phyloP scores from a whole-genome alignment of 2,888 invertebrate species.

The Cryptops parisi region DNA sequence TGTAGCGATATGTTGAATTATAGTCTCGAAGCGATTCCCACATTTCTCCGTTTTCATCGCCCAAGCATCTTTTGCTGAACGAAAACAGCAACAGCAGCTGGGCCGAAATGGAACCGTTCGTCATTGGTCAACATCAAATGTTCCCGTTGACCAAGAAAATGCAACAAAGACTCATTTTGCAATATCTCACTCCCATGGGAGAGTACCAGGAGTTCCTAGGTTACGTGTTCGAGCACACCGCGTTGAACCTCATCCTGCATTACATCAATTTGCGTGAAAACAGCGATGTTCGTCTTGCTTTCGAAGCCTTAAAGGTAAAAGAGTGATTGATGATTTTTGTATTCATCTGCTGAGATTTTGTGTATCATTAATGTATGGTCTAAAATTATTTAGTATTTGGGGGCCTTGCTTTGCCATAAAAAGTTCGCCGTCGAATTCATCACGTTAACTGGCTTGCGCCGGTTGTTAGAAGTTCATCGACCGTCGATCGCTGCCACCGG shows the following conservation, averaged over 20 bases:
- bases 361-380: neutral
- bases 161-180: conserved; percentile 78
- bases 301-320: conserved; percentile 66
- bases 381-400: conserved; percentile 60
- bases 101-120: conserved; percentile 76
- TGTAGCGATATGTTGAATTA: neutral
- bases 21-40: neutral
- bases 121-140: conserved; percentile 78
- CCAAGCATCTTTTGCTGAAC: conserved; percentile 6
- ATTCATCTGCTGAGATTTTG: neutral
- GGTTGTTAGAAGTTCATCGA: conserved; percentile 72
- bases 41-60: conserved; percentile 6
- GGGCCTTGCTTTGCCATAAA: conserved; percentile 90
- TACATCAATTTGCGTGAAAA: conserved; percentile 81
- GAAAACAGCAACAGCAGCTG: conserved; percentile 75
- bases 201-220: conserved; percentile 94
- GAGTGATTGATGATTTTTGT: neutral
- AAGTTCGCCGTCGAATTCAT: conserved; percentile 96
- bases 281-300: conserved; percentile 79
- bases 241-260: conserved; percentile 72
- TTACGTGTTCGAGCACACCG: conserved; percentile 84
- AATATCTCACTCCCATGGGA: conserved; percentile 92
- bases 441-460: conserved; percentile 67
- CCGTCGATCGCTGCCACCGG: conserved; percentile 93
- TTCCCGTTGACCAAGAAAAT: conserved; percentile 78